Percentiles rank a stretch among this genome's conserved stretches.
These are phyloP conservation scores for Hylaeus volcanicus DNA, from an alignment of 1,140 invertebrate genomes.

Conservation along the genomic window DNA sequence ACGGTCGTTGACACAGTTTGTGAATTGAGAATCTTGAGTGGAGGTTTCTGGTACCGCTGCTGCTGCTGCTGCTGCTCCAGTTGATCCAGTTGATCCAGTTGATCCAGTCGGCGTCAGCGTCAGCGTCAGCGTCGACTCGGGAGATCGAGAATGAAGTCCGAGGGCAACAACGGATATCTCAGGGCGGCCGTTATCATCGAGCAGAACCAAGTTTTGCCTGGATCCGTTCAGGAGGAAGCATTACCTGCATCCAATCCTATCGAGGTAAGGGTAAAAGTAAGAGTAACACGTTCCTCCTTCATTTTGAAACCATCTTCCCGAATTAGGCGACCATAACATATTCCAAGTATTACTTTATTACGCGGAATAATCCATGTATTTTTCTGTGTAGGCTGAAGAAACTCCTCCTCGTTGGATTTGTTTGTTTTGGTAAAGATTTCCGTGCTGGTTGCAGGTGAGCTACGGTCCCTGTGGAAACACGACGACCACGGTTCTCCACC, in stretches of 20 bases:
- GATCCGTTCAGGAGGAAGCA: slow-evolving; percentile 43
- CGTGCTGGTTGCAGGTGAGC: slow-evolving; percentile 62
- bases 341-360: too few relatives aligned
- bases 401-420: too few relatives aligned
- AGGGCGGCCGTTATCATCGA: slow-evolving; percentile 65
- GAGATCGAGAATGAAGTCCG: slow-evolving; percentile 64
- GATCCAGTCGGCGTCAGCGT: not conserved
- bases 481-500: slow-evolving; percentile 67
- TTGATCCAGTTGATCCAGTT: slow-evolving; percentile 2
- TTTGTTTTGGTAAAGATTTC: too few relatives aligned
- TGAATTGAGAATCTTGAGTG: slow-evolving; percentile 14
- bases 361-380: too few relatives aligned
- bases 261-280: slow-evolving; percentile 62
- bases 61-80: too few relatives aligned
- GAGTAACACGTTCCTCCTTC: too few relatives aligned
- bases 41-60: not conserved
- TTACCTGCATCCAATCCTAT: slow-evolving; percentile 59
- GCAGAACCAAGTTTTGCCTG: slow-evolving; percentile 63
- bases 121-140: not conserved
- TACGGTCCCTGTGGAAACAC: slow-evolving; percentile 67
- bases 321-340: too few relatives aligned
- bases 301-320: too few relatives aligned
- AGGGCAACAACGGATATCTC: slow-evolving; percentile 74
- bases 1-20: slow-evolving; percentile 39
- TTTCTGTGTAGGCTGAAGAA: too few relatives aligned